phyloP scores from a whole-genome alignment of 2,888 invertebrate genomes.

The Papilio elwesi region DNA sequence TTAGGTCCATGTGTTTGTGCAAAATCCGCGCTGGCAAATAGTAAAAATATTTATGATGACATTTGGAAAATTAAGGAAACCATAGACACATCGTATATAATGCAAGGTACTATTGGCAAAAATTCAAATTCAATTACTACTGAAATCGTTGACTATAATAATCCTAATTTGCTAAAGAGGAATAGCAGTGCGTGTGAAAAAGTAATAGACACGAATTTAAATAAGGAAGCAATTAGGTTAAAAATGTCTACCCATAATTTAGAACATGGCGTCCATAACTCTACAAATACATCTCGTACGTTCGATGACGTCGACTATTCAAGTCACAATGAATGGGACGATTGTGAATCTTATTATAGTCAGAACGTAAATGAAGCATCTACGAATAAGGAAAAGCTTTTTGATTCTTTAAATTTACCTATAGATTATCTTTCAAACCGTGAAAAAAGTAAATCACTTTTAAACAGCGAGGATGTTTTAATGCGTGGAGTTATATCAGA shows the following conservation, averaged over 20 bases:
- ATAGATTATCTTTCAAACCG: constrained; percentile 44
- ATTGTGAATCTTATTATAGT: constrained; percentile 42
- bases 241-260: constrained; percentile 52
- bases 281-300: constrained; percentile 42
- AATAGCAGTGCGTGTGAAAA: constrained; percentile 16
- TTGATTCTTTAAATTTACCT: constrained; percentile 54
- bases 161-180: not conserved
- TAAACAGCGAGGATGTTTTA: constrained; percentile 40
- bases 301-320: constrained; percentile 42
- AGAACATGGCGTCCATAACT: constrained; percentile 12
- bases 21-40: constrained; percentile 56
- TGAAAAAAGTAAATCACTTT: constrained; percentile 42
- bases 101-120: constrained; percentile 49
- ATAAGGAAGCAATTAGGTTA: constrained; percentile 52
- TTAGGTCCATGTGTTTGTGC: constrained; percentile 61
- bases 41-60: constrained; percentile 53
- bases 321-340: constrained; percentile 50
- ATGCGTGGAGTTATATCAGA: constrained; percentile 43
- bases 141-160: constrained; percentile 7
- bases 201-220: constrained; percentile 7
- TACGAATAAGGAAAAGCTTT: constrained; percentile 47
- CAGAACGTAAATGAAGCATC: constrained; percentile 43
- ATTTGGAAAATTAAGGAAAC: constrained; percentile 57
- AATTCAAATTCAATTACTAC: constrained; percentile 34
- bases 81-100: constrained; percentile 60